A percentile compares a stretch with the other conserved stretches of the same genome.
Evolutionary conservation across 2,797 vertebrate species (phyloP).

Genomic region (Denticeps clupeoides): DNA sequence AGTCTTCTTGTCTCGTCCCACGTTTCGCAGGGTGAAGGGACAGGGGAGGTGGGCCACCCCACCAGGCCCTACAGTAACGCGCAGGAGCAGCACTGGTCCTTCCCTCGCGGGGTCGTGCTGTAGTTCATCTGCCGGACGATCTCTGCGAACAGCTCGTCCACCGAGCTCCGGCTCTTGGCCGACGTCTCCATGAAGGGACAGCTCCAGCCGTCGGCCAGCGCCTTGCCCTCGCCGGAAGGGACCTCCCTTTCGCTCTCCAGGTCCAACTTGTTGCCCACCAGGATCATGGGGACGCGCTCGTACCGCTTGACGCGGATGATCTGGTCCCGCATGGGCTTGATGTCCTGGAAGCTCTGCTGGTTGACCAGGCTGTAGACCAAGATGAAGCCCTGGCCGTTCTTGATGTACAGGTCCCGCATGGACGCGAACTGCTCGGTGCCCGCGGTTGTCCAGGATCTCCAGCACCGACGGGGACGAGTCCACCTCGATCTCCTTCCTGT

Average conservation of each 20-base stretch:
- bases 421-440: conserved; percentile 90
- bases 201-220: conserved; percentile 89
- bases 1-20: too few species aligned
- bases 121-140: conserved; percentile 97
- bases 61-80: conserved; percentile 67
- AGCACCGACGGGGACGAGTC: conserved; percentile 87
- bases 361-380: conserved; percentile 84
- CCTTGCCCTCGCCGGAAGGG: conserved; percentile 82
- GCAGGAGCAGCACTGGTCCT: conserved; percentile 81
- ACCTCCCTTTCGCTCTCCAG: conserved; percentile 88
- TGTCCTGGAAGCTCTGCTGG: conserved; percentile 93
- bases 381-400: conserved; percentile 86
- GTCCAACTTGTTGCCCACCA: conserved; percentile 96
- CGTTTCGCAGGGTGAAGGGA: too few species aligned
- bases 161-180: conserved; percentile 89
- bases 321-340: conserved; percentile 89
- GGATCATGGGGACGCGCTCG: conserved; percentile 89
- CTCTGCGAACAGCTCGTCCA: conserved; percentile 89
- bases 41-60: too few species aligned
- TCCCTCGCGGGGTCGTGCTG: conserved; percentile 74
- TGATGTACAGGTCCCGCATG: conserved; percentile 89
- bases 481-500: conserved; percentile 91
- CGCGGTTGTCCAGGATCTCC: conserved; percentile 87
- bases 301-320: conserved; percentile 90
- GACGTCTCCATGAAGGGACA: conserved; percentile 94